phyloP scores from a whole-genome alignment of 2,797 vertebrate genomes.

The Macrochelys suwanniensis region DNA sequence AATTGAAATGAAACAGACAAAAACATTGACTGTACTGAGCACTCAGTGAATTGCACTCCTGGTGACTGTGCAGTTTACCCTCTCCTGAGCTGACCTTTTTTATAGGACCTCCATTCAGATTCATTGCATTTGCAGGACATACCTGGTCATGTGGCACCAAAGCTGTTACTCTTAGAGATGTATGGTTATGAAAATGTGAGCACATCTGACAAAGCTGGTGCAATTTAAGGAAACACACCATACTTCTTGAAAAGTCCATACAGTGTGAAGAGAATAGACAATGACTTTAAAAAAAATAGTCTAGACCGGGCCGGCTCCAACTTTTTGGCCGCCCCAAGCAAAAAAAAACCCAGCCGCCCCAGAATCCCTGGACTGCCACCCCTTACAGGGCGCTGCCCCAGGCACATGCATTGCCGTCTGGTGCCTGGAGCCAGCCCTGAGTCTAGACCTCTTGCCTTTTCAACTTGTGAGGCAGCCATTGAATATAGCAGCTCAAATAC shows the following conservation, averaged over 20 bases:
- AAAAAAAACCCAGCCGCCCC: too few species aligned
- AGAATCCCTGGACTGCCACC: too few species aligned
- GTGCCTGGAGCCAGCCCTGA: too few species aligned
- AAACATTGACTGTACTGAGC: fast-evolving
- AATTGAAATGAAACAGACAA: neutral
- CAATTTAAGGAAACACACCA: slow-evolving; percentile 25
- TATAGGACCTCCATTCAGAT: fast-evolving
- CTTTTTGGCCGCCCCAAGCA: too few species aligned
- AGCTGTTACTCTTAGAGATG: fast-evolving
- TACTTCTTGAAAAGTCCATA: slow-evolving; percentile 56
- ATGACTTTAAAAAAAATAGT: neutral
- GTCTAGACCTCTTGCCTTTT: neutral
- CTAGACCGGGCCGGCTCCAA: too few species aligned
- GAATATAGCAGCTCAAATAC: fast-evolving
- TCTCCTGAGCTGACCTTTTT: neutral
- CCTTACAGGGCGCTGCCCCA: too few species aligned
- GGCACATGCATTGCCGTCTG: too few species aligned
- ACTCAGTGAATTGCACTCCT: neutral
- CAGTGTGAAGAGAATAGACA: neutral
- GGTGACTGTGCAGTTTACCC: neutral
- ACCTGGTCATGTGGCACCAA: neutral
- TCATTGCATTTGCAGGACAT: neutral
- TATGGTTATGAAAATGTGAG: neutral
- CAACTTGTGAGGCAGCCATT: neutral
- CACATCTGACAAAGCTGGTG: neutral